These are phyloP conservation scores for Dermochelys coriacea DNA, from an alignment of 2,797 vertebrate species.

Conservation along the genomic window DNA sequence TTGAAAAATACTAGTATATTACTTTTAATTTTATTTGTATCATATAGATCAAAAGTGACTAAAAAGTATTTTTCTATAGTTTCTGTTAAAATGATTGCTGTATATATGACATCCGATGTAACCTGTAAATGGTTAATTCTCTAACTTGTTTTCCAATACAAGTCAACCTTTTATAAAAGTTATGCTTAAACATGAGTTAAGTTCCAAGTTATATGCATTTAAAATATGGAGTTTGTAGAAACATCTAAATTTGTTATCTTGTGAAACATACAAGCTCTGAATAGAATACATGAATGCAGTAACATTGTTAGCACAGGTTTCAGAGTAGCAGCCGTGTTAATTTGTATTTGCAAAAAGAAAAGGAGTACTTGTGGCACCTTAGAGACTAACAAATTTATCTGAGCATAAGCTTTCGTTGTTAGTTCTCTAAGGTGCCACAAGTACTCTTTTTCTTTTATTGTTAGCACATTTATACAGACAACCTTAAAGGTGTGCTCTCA, in stretches of 20 bases:
- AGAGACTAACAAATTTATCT: too few relatives aligned
- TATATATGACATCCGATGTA: neutral
- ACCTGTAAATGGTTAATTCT: neutral
- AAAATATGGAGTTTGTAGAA: neutral
- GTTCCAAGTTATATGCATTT: neutral
- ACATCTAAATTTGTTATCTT: neutral
- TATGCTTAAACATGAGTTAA: neutral
- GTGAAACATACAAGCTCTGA: neutral
- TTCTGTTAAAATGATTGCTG: neutral
- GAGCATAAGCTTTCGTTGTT: too few relatives aligned
- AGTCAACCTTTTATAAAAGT: conserved; percentile 16
- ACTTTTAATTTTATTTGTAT: neutral
- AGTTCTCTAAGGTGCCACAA: too few relatives aligned
- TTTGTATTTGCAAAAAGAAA: too few relatives aligned
- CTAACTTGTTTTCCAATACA: conserved; percentile 14
- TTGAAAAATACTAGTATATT: neutral
- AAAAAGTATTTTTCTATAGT: neutral
- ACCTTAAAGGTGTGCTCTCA: neutral
- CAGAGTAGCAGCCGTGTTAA: too few relatives aligned
- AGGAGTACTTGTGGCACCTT: too few relatives aligned
- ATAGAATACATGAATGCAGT: neutral
- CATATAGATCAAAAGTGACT: neutral
- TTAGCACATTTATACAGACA: conserved; percentile 27
- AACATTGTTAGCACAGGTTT: conserved; percentile 1
- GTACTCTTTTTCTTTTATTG: too few relatives aligned